These are phyloP conservation scores for Leptodactylus fuscus DNA, from an alignment of 2,113 vertebrate species.

Conservation along the genomic window DNA sequence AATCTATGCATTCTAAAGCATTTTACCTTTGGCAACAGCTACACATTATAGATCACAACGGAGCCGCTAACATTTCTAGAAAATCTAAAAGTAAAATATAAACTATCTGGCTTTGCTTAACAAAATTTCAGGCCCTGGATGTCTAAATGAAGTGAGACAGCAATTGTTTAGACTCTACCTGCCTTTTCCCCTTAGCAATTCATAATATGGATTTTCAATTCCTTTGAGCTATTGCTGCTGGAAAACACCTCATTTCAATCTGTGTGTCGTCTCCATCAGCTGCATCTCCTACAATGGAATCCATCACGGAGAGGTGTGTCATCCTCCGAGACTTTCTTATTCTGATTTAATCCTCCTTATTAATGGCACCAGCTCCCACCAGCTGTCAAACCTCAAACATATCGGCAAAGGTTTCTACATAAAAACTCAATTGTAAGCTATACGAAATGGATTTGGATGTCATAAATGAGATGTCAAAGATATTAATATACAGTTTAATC, in stretches of 20 bases:
- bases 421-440: slow-evolving; percentile 11
- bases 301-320: slow-evolving; percentile 1
- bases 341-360: slow-evolving; percentile 26
- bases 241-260: slow-evolving; percentile 29
- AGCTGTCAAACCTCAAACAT: slow-evolving; percentile 34
- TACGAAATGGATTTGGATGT: slow-evolving; percentile 21
- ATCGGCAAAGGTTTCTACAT: slow-evolving; percentile 24
- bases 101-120: background rate
- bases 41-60: background rate
- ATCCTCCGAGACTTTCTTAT: background rate
- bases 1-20: background rate
- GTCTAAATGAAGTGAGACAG: background rate
- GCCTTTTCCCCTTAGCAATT: background rate
- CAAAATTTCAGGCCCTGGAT: background rate
- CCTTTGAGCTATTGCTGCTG: background rate
- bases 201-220: slow-evolving; percentile 39
- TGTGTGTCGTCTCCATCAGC: background rate
- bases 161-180: background rate
- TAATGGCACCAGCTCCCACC: slow-evolving; percentile 16
- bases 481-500: slow-evolving; percentile 26
- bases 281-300: background rate
- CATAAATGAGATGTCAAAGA: slow-evolving; percentile 24
- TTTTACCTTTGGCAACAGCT: background rate
- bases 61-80: background rate
- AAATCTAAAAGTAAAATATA: background rate